Percentiles rank a stretch among this genome's conserved stretches.
Conservation (phyloP, 2,113 vertebrate species). For the Struthidea cinerea region DNA sequence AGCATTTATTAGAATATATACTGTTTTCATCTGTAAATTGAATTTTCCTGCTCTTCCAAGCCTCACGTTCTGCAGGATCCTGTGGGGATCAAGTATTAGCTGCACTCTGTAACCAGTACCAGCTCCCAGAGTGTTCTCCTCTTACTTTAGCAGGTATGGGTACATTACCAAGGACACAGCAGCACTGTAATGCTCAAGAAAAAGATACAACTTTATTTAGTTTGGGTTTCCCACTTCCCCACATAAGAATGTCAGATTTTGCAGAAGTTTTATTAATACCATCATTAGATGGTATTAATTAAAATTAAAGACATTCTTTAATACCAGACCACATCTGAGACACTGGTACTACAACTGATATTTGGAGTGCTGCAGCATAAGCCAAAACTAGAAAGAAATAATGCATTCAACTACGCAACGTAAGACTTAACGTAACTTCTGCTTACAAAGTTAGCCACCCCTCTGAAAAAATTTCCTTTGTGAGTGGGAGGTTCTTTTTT, state of each 20-base stretch:
- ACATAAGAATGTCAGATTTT: neutral
- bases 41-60: neutral
- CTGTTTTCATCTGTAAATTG: neutral
- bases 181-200: neutral
- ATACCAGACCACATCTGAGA: neutral
- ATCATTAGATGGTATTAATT: no score
- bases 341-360: neutral
- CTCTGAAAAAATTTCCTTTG: neutral
- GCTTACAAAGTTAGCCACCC: neutral
- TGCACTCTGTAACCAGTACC: neutral
- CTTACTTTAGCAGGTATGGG: neutral
- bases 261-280: neutral
- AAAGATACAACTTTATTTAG: neutral
- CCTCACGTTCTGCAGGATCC: neutral
- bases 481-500: neutral
- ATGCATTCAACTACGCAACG: accelerated
- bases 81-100: neutral
- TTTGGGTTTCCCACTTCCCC: neutral
- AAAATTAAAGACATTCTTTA: neutral
- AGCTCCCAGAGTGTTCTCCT: neutral
- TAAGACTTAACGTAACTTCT: neutral
- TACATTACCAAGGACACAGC: neutral
- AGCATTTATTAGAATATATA: neutral
- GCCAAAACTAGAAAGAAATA: neutral
- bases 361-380: neutral